These are phyloP conservation scores for Hyposmocoma kahamanoa DNA, from an alignment of 1,140 invertebrate genomes.

Conservation along the genomic window DNA sequence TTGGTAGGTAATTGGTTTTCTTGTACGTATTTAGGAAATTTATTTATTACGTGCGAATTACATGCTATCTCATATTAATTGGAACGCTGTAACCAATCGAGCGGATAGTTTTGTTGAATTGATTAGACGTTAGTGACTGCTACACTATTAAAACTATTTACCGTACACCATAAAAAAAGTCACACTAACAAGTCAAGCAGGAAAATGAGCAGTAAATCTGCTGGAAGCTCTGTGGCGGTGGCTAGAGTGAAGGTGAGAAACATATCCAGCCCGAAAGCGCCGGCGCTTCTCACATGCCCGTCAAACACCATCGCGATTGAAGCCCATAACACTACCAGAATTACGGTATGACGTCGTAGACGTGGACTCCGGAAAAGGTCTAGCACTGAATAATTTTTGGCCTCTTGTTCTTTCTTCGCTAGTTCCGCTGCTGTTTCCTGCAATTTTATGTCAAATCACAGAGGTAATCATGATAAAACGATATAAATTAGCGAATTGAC, in stretches of 20 bases:
- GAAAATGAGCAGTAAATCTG: conserved; percentile 85
- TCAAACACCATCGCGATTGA: conserved; percentile 89
- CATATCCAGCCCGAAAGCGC: conserved; percentile 84
- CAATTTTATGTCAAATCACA: too few relatives aligned
- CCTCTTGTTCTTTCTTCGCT: conserved; percentile 40
- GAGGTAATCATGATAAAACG: too few relatives aligned
- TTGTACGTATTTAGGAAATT: too few relatives aligned
- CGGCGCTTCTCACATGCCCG: conserved; percentile 89
- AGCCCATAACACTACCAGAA: conserved; percentile 88
- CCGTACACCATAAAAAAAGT: too few relatives aligned
- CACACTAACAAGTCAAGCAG: conserved; percentile 78
- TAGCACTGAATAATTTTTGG: conserved; percentile 78
- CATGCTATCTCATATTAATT: too few relatives aligned
- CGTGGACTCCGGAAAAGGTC: conserved; percentile 85
- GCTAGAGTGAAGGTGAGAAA: conserved; percentile 90
- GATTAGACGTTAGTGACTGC: too few relatives aligned
- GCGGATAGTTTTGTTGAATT: too few relatives aligned
- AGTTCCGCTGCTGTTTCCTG: conserved; percentile 54
- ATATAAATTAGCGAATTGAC: too few relatives aligned
- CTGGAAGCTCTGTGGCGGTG: conserved; percentile 86
- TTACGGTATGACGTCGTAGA: conserved; percentile 79
- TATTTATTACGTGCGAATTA: too few relatives aligned
- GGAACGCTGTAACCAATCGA: too few relatives aligned
- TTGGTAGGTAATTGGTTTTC: too few relatives aligned
- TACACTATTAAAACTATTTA: too few relatives aligned